Evolutionary conservation across 2,797 vertebrate genomes (phyloP).

Genomic region (Taenioides sp.): DNA sequence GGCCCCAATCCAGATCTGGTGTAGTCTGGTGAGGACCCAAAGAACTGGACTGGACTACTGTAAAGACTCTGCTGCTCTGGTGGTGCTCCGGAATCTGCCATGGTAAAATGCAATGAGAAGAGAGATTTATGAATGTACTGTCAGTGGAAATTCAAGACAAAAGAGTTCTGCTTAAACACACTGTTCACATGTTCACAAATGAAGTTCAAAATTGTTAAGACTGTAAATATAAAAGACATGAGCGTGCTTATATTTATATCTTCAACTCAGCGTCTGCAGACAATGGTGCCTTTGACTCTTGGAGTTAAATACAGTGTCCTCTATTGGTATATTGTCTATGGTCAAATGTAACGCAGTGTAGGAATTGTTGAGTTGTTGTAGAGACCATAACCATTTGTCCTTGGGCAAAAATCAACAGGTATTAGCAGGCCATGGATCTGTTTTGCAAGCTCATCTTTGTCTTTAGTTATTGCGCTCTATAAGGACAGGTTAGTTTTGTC

Average conservation of each 20-base stretch:
- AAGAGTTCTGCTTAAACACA: neutral
- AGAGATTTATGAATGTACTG: conserved; percentile 23
- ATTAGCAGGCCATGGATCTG: no score
- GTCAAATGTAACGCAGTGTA: no score
- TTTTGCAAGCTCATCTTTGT: no score
- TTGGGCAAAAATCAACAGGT: no score
- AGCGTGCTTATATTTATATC: neutral
- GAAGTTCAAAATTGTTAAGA: neutral
- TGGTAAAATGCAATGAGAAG: conserved; percentile 25
- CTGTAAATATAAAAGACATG: conserved; percentile 10
- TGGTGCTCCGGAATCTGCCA: conserved; percentile 29
- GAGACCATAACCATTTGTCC: no score
- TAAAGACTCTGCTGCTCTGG: conserved; percentile 26
- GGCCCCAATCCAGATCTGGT: conserved; percentile 47
- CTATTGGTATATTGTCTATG: neutral
- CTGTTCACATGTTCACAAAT: neutral
- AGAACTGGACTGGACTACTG: conserved; percentile 27
- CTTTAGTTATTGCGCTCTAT: no score
- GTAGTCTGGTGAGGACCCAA: conserved; percentile 34
- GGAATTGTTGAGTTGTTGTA: no score
- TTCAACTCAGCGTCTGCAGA: conserved; percentile 1
- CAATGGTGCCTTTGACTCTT: conserved; percentile 19
- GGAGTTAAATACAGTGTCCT: conserved; percentile 15
- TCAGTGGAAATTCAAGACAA: neutral
- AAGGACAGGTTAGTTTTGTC: no score